These are phyloP conservation scores for Acronicta aceris DNA, from an alignment of 2,888 invertebrate genomes.

Conservation along the genomic window DNA sequence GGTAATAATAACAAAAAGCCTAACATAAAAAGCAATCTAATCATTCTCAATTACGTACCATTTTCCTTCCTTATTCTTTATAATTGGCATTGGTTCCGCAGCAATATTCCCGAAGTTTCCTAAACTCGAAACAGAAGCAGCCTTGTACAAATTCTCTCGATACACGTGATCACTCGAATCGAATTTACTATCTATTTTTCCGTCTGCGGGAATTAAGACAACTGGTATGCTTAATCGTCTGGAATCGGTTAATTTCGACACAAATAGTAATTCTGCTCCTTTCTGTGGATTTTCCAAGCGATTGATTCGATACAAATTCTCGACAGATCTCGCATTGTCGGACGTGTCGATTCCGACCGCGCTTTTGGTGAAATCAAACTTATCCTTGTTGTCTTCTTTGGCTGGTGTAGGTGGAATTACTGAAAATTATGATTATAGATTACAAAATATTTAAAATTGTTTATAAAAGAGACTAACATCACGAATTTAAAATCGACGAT, in stretches of 20 bases:
- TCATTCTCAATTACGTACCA: slow-evolving; percentile 70
- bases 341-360: slow-evolving; percentile 56
- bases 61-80: slow-evolving; percentile 85
- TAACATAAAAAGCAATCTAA: neutral
- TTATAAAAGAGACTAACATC: no score
- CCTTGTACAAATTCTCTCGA: slow-evolving; percentile 83
- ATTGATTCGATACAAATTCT: slow-evolving; percentile 74
- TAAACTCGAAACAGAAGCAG: slow-evolving; percentile 83
- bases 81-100: slow-evolving; percentile 84
- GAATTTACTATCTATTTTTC: slow-evolving; percentile 77
- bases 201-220: slow-evolving; percentile 77
- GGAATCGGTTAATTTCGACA: slow-evolving; percentile 76
- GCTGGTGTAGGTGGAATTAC: slow-evolving; percentile 86
- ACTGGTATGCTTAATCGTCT: slow-evolving; percentile 83
- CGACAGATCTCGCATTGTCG: slow-evolving; percentile 76
- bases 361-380: slow-evolving; percentile 75
- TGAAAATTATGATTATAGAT: slow-evolving; percentile 59
- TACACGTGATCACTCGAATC: slow-evolving; percentile 82
- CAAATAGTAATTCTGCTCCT: slow-evolving; percentile 74
- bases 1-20: no score
- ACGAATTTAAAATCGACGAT: no score
- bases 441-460: neutral
- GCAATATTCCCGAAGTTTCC: slow-evolving; percentile 82
- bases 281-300: slow-evolving; percentile 66
- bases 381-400: slow-evolving; percentile 69